These are phyloP conservation scores for Mythimna vitellina DNA, from an alignment of 2,888 invertebrate genomes.

Conservation along the genomic window DNA sequence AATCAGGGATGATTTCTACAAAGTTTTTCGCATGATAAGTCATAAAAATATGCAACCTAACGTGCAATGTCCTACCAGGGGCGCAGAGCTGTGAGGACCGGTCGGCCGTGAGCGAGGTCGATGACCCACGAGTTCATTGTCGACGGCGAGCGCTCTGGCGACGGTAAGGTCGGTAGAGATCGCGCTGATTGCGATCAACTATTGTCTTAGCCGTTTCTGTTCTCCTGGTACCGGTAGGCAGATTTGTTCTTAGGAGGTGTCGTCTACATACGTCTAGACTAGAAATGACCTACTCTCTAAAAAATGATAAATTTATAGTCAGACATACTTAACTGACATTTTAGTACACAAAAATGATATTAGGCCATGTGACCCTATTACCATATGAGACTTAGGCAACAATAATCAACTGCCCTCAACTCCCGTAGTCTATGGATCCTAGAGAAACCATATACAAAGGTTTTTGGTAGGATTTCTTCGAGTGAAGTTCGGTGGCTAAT, in stretches of 20 bases:
- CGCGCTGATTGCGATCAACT: conserved; percentile 51
- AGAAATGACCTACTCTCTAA: background rate
- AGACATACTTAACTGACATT: background rate
- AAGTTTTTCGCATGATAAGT: conserved; percentile 31
- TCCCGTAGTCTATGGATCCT: no score
- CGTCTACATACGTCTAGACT: background rate
- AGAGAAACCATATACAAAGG: no score
- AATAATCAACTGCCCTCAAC: no score
- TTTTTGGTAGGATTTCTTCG: no score
- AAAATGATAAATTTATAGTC: background rate
- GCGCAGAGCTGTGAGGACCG: conserved; percentile 64
- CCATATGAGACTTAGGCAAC: background rate
- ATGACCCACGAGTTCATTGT: conserved; percentile 66
- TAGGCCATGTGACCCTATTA: background rate
- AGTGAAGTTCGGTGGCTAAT: no score
- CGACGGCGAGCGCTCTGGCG: conserved; percentile 60
- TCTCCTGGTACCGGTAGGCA: background rate
- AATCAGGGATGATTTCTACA: background rate
- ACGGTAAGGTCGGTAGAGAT: conserved; percentile 50
- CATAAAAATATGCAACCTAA: conserved; percentile 55
- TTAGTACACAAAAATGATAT: background rate
- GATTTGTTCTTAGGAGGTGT: conserved; percentile 12
- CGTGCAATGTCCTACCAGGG: conserved; percentile 63
- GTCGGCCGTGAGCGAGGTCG: conserved; percentile 66
- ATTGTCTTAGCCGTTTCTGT: conserved; percentile 43